Percentiles rank a stretch among this genome's conserved stretches.
These are phyloP conservation scores for Semnopithecus entellus DNA, from an alignment of 2,113 vertebrate species.

Conservation along the genomic window DNA sequence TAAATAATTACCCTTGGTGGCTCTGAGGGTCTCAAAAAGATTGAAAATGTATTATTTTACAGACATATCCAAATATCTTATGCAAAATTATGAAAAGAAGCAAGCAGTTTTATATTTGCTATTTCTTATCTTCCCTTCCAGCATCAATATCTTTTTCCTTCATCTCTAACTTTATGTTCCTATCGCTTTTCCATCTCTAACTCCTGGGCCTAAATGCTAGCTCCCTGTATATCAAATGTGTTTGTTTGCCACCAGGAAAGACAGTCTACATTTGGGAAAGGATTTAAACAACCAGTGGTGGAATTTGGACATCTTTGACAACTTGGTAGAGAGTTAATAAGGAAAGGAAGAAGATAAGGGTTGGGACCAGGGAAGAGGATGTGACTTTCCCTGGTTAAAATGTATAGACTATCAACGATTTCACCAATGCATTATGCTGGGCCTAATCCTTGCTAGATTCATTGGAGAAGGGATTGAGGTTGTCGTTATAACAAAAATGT, in stretches of 20 bases:
- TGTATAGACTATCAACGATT: neutral
- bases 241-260: neutral
- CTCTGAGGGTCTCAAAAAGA: neutral
- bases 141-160: neutral
- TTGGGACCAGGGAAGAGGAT: neutral
- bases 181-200: neutral
- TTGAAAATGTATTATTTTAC: neutral
- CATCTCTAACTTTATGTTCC: neutral
- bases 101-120: neutral
- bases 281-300: neutral
- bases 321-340: neutral
- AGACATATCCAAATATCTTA: neutral
- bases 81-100: neutral
- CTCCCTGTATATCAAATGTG: neutral
- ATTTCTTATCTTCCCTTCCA: neutral
- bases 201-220: neutral
- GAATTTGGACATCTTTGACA: neutral
- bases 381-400: neutral
- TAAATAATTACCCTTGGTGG: neutral
- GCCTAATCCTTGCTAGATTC: neutral
- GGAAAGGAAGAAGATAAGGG: neutral
- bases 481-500: neutral
- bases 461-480: neutral
- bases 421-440: neutral
- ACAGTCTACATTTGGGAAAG: neutral